A percentile compares a stretch with the other conserved stretches of the same genome.
phyloP scores from a whole-genome alignment of 1,140 invertebrate species.

The Lepidurus packardi region DNA sequence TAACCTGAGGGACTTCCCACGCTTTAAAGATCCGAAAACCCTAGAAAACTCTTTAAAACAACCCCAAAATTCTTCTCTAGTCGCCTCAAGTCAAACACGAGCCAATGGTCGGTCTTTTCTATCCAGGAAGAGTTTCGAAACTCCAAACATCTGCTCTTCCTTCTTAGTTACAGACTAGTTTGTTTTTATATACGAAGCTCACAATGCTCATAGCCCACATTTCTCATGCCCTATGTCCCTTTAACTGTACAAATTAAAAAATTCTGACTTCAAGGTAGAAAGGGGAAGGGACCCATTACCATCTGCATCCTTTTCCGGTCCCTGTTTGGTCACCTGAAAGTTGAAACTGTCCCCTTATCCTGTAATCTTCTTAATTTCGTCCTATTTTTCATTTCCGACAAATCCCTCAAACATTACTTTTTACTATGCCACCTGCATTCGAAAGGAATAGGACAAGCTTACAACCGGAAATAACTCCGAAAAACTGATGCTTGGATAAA shows the following conservation, averaged over 20 bases:
- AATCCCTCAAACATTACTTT: neutral
- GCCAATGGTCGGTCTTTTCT: neutral
- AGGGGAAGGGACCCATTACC: too few species aligned
- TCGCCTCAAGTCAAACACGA: slow-evolving; percentile 16
- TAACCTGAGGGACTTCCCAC: neutral
- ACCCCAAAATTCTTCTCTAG: neutral
- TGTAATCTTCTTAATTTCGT: neutral
- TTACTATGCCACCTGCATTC: too few species aligned
- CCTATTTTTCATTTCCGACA: neutral
- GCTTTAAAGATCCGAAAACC: neutral
- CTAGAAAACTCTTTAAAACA: neutral
- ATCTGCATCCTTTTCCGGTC: too few species aligned
- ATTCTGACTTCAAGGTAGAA: too few species aligned
- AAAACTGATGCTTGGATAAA: too few species aligned
- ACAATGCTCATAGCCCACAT: neutral
- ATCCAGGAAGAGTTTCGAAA: neutral
- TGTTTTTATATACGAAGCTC: neutral
- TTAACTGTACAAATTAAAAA: neutral
- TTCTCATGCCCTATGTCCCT: neutral
- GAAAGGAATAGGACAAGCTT: too few species aligned
- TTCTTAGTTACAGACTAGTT: too few species aligned
- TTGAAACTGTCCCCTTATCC: neutral
- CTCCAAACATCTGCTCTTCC: neutral
- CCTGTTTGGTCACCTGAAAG: too few species aligned
- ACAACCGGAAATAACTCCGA: too few species aligned